Evolutionary conservation across 2,888 invertebrate species (phyloP), one percentile per base, ranked within the genome.

Genomic region (Lamproptera curius): DNA sequence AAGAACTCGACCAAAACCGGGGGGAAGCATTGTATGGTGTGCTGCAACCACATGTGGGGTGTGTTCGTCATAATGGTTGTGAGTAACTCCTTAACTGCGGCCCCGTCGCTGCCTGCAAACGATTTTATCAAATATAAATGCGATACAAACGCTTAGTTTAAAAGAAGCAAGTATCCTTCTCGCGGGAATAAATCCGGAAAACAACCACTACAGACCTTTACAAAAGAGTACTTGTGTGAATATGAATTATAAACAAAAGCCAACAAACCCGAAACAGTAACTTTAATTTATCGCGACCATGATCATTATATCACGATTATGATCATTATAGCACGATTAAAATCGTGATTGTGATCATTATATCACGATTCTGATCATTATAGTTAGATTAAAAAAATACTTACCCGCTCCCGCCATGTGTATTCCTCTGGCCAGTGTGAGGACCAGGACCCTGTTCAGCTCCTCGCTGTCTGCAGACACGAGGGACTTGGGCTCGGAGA

Each of bases 381-480:
- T n/a, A n/a, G n/a, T n/a, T n/a, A n/a, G n/a, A n/a, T n/a, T n/a
- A n/a, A n/a, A n/a, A n/a, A n/a, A n/a, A n/a, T n/a, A 16, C 68
- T 61, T 61, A 87, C 91, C 92, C 9, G 94, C 90, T 61, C 97
- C 97, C 36, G 97, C 97, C 53, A 98, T 95, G 71, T 97, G 97
- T 85, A 98, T 96, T 0, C 98, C 96, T 41, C 98, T 89, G 0
- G 98, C 98, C 34, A 98, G 83, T 0, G 98, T 97, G 14, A 98
- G 88, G 1, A 98, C 97, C n/a, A 98, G 84, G 0, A 96, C 96
- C 47, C 97, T 89, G 76, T 98, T 98, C 9, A 98, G 83, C 74
- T 98, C 98, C 74, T 98, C 98, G 1, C 97, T 97, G 77, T 98
- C 98, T 0, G 94, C 93, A 0, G 97, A 97, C 0, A 98, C 94